Evolutionary conservation across 2,797 vertebrate species (phyloP), one percentile per base, ranked within the genome.

Genomic region (Lutra lutra): DNA sequence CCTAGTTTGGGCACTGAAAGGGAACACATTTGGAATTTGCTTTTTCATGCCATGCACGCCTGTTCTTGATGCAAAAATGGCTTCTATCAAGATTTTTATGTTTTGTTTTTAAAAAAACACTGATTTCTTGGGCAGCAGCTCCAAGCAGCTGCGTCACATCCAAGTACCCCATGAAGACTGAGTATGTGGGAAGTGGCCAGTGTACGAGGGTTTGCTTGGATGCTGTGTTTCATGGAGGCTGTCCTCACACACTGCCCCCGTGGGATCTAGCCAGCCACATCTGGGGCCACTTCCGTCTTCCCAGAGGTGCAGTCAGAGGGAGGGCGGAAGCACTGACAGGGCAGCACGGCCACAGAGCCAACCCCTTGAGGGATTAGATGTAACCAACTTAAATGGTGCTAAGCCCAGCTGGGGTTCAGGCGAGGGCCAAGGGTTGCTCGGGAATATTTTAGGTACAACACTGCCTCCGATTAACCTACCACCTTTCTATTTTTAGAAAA

Each of bases 31-130:
- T 95, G 58, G 79, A 75, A 96, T 93, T 89, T 96, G 46, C 56
- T 91, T 95, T 93, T 72, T 78, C 85, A 93, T 15, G 94, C 29
- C 25, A 94, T 5, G 58, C 35, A 85, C 4, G 58, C 78, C 60
- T 23, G 72, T 66, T 94, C 56, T 68, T 46, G 83, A 25, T 70
- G 58, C 20, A 94, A 97, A 94, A 94, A 93, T n/a, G 46, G 84
- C 27, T 85, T 97, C 29, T 64, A 78, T 73, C 18, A 73, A 85
- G 64, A 18, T 27, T n/a, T 79, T 73, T 51, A 0, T 64, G 6
- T 46, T 66, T 40, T 38, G 12, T 29, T 40, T 84, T 66, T 3
- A 23, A 58, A 20, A 54, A 54, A 80, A 72, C 62, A 58, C 2
- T 32, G 82, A 78, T 62, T 51, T 96, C 83, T 84, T 94, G 54